A percentile compares a stretch with the other conserved stretches of the same genome.
Evolutionary conservation across 2,888 invertebrate genomes (phyloP).

Genomic region (Nebria brevicollis): DNA sequence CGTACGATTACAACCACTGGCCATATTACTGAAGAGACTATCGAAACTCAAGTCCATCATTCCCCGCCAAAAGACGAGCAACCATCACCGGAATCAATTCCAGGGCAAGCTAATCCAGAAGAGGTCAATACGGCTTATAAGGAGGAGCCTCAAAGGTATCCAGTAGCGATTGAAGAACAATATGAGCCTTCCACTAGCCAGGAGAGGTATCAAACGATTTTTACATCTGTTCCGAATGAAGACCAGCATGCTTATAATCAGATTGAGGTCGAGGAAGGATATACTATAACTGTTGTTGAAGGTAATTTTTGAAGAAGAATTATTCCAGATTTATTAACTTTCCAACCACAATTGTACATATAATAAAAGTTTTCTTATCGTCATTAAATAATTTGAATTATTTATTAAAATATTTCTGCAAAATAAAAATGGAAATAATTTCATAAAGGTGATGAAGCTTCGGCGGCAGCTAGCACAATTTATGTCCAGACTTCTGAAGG

Average conservation of each 20-base stretch:
- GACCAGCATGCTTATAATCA: constrained; percentile 13
- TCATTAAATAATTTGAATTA: too few species aligned
- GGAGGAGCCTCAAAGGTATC: constrained; percentile 46
- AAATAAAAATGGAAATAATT: too few species aligned
- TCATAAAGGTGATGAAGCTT: constrained; percentile 6
- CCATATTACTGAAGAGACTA: constrained; percentile 64
- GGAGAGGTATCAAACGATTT: constrained; percentile 31
- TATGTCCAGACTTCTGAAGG: constrained; percentile 23
- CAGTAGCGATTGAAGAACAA: constrained; percentile 15
- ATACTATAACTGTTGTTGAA: constrained; percentile 14
- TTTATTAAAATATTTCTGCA: too few species aligned
- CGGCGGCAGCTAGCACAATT: neutral
- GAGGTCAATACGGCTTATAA: constrained; percentile 44
- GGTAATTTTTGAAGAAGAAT: neutral
- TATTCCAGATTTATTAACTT: too few species aligned
- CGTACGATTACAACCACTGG: constrained; percentile 72
- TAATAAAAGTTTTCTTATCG: too few species aligned
- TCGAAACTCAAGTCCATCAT: constrained; percentile 14
- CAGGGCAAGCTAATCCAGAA: neutral
- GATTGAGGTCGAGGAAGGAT: constrained; percentile 17
- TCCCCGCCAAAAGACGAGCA: constrained; percentile 26
- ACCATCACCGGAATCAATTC: neutral
- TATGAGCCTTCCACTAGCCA: constrained; percentile 32
- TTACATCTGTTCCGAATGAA: constrained; percentile 5
- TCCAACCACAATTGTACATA: too few species aligned